Base-by-base conservation (phyloP, 2,797 vertebrate species). In the Clarias laeviceps region DNA sequence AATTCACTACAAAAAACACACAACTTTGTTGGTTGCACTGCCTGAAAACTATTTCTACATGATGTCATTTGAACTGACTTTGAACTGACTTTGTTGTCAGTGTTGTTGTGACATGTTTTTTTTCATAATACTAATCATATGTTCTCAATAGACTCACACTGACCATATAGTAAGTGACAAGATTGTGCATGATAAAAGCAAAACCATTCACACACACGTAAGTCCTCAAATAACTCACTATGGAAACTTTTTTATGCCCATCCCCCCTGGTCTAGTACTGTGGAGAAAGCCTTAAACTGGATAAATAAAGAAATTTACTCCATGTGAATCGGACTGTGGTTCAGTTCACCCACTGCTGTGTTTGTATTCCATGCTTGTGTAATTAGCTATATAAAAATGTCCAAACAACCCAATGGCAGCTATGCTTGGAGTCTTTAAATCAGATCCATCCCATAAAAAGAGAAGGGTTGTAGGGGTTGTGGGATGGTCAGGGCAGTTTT, bases 351-450 rank as follows among this genome's bases (percentile, higher is more conserved):
- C 90, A 80, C 91, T 93, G 92, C 92, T 91, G 89, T 91, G 91
- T 94, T 94, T 94, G 93, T 92, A 94, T 94, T 93, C 91, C 91
- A 90, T 91, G 93, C 88, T 91, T 92, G 93, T 93, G 92, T 94
- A 95, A 95, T 95, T 93, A 94, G 88, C 91, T 90, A 83, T 83
- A 86, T 81, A 73, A 76, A 40, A 85, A 85, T 14, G 92, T 87
- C 89, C 87, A 91, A 91, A 92, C 92, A 92, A 92, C 90, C 88
- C 89, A 79, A 61, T 88, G 50, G 90, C 91, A 92, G 80, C 76
- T 85, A 87, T 89, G 92, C 93, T 91, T 90, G 91, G 90, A 90
- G 89, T 88, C 91, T 93, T 92, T 93, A 94, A 95, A 93, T 91
- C 37, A 86, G 73, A 86, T 68, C 74, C 72, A 81, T 86, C 89